Conservation (phyloP, 2,113 vertebrate genomes). For the Stercorarius parasiticus region DNA sequence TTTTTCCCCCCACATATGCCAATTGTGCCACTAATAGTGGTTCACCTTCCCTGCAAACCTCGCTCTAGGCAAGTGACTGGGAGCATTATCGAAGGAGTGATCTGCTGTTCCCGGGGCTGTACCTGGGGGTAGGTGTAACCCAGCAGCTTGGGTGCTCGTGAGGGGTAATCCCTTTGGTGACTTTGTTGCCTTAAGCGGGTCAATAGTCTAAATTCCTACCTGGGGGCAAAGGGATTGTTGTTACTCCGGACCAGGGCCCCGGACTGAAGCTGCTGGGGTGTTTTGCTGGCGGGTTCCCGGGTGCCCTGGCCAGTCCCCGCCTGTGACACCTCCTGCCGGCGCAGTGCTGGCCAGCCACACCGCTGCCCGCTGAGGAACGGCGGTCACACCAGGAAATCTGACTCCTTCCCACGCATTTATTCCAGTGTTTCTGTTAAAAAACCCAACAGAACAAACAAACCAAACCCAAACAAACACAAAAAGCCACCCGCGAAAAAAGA, state of each 20-base stretch:
- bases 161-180: background rate
- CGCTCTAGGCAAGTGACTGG: background rate
- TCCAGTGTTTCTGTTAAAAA: background rate
- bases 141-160: background rate
- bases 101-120: background rate
- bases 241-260: background rate
- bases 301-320: background rate
- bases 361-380: background rate
- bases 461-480: too few species aligned
- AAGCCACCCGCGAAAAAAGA: background rate
- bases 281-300: background rate
- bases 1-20: background rate
- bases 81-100: background rate
- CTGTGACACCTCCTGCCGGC: background rate
- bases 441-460: too few species aligned
- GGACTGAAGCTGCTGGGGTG: background rate
- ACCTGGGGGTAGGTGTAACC: too few species aligned
- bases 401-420: background rate
- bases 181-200: background rate
- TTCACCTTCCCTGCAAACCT: background rate
- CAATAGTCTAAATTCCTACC: background rate
- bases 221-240: background rate
- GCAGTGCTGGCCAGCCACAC: background rate
- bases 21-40: background rate
- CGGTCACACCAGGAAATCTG: background rate